A percentile compares a stretch with the other conserved stretches of the same genome.
These are phyloP conservation scores for Eunapius fragilis DNA, from an alignment of 37 sponge, comb jelly and placozoan species.

Conservation along the genomic window DNA sequence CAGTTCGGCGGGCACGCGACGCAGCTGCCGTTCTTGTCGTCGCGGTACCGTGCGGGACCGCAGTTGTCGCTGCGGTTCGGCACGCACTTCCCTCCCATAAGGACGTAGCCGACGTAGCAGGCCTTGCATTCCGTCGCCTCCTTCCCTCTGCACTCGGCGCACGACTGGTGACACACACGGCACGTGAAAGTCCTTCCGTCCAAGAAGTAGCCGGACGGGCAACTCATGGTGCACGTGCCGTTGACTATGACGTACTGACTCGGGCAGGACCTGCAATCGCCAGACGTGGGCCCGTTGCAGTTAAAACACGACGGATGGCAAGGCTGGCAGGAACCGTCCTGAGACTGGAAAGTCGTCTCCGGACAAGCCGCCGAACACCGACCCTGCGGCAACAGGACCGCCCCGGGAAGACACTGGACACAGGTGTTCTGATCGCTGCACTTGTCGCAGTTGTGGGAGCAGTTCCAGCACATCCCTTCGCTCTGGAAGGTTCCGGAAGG, in stretches of 20 bases:
- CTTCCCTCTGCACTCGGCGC: constrained; percentile 57
- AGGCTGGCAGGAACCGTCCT: constrained; percentile 30
- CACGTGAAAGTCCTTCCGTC: constrained; percentile 47
- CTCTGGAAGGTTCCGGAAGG: constrained; percentile 58
- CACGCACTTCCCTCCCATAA: constrained; percentile 9
- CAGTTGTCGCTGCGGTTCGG: neutral
- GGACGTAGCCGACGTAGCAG: constrained; percentile 15
- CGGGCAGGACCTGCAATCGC: constrained; percentile 52
- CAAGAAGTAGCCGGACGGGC: constrained; percentile 28
- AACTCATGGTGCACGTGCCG: constrained; percentile 41
- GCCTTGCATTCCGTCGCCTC: constrained; percentile 32
- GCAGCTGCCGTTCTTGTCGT: constrained; percentile 13
- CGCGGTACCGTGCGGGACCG: constrained; percentile 22
- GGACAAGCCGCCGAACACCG: constrained; percentile 40
- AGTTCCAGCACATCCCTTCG: constrained; percentile 37
- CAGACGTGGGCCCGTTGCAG: constrained; percentile 45
- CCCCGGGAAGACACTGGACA: constrained; percentile 18
- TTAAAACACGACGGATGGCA: constrained; percentile 63
- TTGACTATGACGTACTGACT: constrained; percentile 24
- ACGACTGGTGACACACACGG: constrained; percentile 46
- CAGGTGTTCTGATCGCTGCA: constrained; percentile 41
- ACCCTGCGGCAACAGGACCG: constrained; percentile 9
- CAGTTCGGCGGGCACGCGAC: constrained; percentile 26
- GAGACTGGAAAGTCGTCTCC: neutral
- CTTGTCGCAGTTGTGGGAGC: constrained; percentile 29